These are phyloP conservation scores for Pseudomyrmex dendroicus DNA, from an alignment of 1,140 invertebrate species.

Conservation along the genomic window DNA sequence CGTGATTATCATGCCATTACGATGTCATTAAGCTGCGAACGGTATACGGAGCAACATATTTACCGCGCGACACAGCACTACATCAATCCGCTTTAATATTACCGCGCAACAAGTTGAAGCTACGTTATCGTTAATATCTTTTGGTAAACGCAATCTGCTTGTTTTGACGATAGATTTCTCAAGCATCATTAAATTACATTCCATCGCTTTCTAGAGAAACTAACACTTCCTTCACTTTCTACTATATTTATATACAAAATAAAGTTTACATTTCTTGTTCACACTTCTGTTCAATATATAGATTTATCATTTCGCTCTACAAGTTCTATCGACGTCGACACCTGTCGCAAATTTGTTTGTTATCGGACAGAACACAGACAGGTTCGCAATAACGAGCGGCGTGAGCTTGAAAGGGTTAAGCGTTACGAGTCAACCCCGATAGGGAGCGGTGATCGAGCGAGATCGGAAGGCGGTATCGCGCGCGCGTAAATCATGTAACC, in stretches of 20 bases:
- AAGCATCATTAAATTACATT: conserved; percentile 67
- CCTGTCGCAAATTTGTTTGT: conserved; percentile 50
- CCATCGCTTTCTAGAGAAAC: conserved; percentile 38
- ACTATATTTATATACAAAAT: not conserved
- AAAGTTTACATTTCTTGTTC: not conserved
- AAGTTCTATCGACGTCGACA: conserved; percentile 14
- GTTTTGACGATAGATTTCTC: conserved; percentile 67
- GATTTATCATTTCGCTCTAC: not conserved
- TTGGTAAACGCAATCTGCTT: conserved; percentile 57
- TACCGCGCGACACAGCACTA: conserved; percentile 67
- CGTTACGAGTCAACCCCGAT: conserved; percentile 73
- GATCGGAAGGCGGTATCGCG: conserved; percentile 70
- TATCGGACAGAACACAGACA: not conserved
- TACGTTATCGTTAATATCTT: conserved; percentile 74
- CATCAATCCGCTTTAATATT: conserved; percentile 72
- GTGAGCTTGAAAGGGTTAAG: conserved; percentile 55
- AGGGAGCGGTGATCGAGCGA: conserved; percentile 73
- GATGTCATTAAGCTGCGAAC: conserved; percentile 71
- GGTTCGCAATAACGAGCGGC: conserved; percentile 42
- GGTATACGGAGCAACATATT: conserved; percentile 72
- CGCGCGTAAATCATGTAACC: conserved; percentile 78
- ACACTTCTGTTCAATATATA: not conserved
- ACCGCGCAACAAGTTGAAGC: conserved; percentile 68
- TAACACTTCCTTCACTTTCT: conserved; percentile 64
- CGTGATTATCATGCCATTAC: conserved; percentile 67